These are phyloP conservation scores for Syngnathus floridae DNA, from an alignment of 2,113 vertebrate species.

Conservation along the genomic window DNA sequence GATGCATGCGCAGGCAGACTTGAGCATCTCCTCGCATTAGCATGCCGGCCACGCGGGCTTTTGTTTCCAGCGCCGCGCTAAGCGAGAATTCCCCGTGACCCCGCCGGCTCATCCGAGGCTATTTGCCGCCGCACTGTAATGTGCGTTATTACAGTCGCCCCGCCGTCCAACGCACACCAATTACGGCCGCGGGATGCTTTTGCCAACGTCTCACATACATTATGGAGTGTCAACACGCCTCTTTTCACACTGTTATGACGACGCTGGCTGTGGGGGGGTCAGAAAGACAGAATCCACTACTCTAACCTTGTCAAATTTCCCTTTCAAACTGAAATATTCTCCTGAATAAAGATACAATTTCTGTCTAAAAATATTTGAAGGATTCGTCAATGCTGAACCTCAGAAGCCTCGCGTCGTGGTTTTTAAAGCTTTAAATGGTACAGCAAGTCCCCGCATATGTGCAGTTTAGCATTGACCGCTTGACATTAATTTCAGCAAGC, in stretches of 20 bases:
- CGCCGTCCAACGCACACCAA: constrained; percentile 42
- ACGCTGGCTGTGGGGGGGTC: not conserved
- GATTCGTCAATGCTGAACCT: not conserved
- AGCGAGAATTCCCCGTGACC: constrained; percentile 40
- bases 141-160: constrained; percentile 40
- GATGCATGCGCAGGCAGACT: constrained; percentile 7
- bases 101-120: constrained; percentile 31
- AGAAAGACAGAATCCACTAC: not conserved
- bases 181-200: constrained; percentile 47
- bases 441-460: no score
- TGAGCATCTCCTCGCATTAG: constrained; percentile 7
- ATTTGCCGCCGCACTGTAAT: constrained; percentile 28
- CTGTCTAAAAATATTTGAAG: no score
- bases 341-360: not conserved
- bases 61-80: constrained; percentile 21
- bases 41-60: constrained; percentile 9
- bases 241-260: constrained; percentile 26
- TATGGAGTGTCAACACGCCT: constrained; percentile 46
- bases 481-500: no score
- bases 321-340: not conserved
- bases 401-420: no score
- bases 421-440: no score
- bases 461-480: no score
- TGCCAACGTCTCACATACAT: constrained; percentile 41
- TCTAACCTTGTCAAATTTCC: not conserved